phyloP scores from a whole-genome alignment of 2,113 vertebrate species.

The Dendrocopos noguchii region DNA sequence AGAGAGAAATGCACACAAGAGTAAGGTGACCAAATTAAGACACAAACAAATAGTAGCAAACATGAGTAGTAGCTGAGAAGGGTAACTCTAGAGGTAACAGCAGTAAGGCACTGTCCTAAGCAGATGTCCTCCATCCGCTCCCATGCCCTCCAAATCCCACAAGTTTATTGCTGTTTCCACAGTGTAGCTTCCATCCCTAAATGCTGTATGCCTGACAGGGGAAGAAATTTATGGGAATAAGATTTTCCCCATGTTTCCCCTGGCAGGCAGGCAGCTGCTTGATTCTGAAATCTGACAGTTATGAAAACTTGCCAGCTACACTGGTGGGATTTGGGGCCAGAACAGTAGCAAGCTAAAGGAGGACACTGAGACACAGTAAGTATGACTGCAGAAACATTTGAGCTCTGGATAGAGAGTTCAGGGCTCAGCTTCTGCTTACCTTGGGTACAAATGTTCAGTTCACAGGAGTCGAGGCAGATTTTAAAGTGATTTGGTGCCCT shows the following conservation, averaged over 20 bases:
- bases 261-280: not conserved
- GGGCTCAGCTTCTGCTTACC: not conserved
- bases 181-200: not conserved
- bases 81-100: not conserved
- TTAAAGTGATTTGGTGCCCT: constrained; percentile 66
- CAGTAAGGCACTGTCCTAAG: not conserved
- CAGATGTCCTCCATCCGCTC: not conserved
- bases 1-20: not conserved
- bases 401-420: not conserved
- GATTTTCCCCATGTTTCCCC: not conserved
- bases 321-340: not conserved
- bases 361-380: not conserved
- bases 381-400: not conserved
- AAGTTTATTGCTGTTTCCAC: constrained; percentile 26
- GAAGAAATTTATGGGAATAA: not conserved
- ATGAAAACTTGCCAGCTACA: not conserved
- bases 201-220: not conserved
- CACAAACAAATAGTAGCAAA: not conserved
- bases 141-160: not conserved
- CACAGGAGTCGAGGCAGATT: not conserved
- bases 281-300: not conserved
- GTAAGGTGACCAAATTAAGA: not conserved
- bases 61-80: not conserved
- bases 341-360: not conserved
- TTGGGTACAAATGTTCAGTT: not conserved